Evolutionary conservation across 92 coral and sea anemone genomes (phyloP).

Genomic region (Parazoanthus darwini): DNA sequence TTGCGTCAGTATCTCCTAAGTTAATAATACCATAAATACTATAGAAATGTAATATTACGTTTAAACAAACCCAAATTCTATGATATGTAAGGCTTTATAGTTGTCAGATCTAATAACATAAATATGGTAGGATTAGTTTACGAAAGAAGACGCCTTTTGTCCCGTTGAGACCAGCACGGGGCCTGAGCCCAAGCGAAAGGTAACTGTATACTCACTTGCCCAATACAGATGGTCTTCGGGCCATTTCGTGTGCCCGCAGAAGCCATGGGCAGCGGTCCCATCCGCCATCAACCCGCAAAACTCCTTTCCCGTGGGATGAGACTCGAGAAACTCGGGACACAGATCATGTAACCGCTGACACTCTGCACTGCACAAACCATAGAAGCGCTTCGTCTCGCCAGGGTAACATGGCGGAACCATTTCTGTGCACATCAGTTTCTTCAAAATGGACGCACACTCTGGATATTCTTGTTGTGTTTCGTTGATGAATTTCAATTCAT

Average conservation of each 20-base stretch:
- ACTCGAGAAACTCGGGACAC: conserved; percentile 27
- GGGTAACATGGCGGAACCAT: conserved; percentile 25
- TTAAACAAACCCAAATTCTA: no score
- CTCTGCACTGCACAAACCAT: conserved; percentile 26
- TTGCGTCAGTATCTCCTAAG: no score
- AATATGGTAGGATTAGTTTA: no score
- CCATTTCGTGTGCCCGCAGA: conserved; percentile 37
- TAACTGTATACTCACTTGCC: conserved; percentile 18
- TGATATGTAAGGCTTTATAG: no score
- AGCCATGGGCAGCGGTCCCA: conserved; percentile 25
- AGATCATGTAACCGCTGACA: conserved; percentile 32
- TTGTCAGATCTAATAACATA: no score
- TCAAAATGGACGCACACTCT: conserved; percentile 28
- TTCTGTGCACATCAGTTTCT: conserved; percentile 36
- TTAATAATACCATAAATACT: no score
- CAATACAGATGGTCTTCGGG: conserved; percentile 2
- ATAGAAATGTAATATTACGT: no score
- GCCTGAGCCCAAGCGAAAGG: no score
- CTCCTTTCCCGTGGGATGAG: conserved; percentile 19
- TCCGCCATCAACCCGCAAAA: conserved; percentile 20
- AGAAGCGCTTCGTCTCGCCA: conserved; percentile 35
- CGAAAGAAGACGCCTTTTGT: no score
- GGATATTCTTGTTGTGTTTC: conserved; percentile 23
- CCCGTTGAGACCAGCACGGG: no score
- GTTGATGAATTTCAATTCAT: conserved; percentile 21